Percentiles rank a stretch among this genome's conserved stretches.
phyloP scores from a whole-genome alignment of 2,113 vertebrate species.

The Melospiza melodia region DNA sequence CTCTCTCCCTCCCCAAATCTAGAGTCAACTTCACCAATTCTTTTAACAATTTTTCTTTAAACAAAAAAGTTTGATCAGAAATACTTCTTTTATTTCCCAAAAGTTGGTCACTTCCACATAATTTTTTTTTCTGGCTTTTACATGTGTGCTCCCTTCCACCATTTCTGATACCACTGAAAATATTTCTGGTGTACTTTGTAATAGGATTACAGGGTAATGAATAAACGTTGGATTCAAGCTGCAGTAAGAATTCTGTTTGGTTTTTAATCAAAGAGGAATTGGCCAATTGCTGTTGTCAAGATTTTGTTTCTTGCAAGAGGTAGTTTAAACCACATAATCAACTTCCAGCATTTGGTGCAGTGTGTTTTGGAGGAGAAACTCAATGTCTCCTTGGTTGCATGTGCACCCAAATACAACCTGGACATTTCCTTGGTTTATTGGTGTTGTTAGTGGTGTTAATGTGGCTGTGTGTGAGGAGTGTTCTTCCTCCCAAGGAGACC shows the following conservation, averaged over 20 bases:
- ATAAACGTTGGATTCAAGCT: background rate
- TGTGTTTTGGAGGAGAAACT: constrained; percentile 34
- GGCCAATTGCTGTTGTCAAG: background rate
- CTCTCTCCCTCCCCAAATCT: background rate
- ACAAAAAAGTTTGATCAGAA: background rate
- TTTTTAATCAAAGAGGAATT: background rate
- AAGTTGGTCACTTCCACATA: background rate
- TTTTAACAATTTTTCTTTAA: background rate
- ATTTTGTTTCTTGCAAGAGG: background rate
- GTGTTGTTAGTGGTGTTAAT: rapidly evolving
- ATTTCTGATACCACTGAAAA: background rate
- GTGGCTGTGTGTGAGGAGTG: rapidly evolving
- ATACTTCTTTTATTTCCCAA: background rate
- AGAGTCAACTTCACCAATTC: background rate
- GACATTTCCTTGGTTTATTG: background rate
- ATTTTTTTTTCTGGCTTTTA: background rate
- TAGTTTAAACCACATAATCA: background rate
- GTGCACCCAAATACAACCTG: background rate
- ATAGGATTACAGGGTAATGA: background rate
- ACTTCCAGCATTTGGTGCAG: background rate
- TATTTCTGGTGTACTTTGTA: background rate
- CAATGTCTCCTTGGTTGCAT: background rate
- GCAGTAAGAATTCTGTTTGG: background rate
- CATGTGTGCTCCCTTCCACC: rapidly evolving
- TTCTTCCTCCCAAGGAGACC: background rate